Conservation (phyloP, 2,888 invertebrate genomes). For the Nowickia ferox region DNA sequence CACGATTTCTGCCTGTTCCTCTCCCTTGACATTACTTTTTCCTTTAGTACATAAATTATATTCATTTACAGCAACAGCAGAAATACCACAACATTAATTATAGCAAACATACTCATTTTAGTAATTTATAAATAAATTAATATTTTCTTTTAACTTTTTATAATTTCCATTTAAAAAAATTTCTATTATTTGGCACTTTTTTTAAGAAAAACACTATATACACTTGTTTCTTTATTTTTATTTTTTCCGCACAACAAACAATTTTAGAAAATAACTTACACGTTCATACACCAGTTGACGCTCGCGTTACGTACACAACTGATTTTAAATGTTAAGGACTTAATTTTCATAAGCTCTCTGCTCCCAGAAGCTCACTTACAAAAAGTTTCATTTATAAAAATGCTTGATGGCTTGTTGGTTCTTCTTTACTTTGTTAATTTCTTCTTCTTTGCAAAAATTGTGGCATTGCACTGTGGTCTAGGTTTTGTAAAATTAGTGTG, state of each 20-base stretch:
- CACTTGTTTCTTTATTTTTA: conserved; percentile 13
- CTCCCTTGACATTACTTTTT: conserved; percentile 27
- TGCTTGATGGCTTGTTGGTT: conserved; percentile 3
- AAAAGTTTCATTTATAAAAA: conserved; percentile 21
- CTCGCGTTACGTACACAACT: conserved; percentile 68
- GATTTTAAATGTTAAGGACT: conserved; percentile 58
- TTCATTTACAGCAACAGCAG: conserved; percentile 51
- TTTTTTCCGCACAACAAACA: conserved; percentile 21
- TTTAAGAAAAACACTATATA: conserved; percentile 10
- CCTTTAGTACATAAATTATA: conserved; percentile 9
- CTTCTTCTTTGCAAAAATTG: neutral
- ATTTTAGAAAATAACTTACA: conserved; percentile 10
- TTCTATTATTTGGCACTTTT: conserved; percentile 6
- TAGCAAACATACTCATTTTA: conserved; percentile 16
- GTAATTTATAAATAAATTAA: neutral
- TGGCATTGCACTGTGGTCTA: conserved; percentile 39
- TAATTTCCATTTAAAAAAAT: neutral
- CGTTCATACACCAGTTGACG: conserved; percentile 53
- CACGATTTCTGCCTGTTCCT: neutral
- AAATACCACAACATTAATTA: conserved; percentile 50
- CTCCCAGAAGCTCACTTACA: conserved; percentile 48
- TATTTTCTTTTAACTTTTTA: neutral
- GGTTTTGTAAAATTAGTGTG: neutral
- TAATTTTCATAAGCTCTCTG: conserved; percentile 61
- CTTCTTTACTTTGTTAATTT: neutral